Evolutionary conservation across 1,140 invertebrate species (phyloP), one percentile per base, ranked within the genome.

Genomic region (Brachionus calyciflorus): DNA sequence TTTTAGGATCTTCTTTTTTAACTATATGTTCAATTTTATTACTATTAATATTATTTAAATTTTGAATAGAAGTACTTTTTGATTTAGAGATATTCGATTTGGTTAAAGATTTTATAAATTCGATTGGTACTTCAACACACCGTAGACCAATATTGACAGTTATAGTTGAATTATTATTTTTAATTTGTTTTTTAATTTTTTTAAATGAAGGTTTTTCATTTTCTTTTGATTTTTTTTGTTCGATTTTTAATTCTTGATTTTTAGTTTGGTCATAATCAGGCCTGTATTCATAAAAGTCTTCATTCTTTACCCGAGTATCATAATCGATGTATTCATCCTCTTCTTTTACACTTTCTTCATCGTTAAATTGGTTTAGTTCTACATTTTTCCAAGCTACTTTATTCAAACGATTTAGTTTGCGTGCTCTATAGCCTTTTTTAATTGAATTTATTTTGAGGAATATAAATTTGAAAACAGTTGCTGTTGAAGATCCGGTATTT

Each of bases 401-500:
- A 37, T 65, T 65, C 19, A 65, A 17, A 14, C 60, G 37, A 44
- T 44, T 65, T 1, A 65, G 37, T 28, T 65, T 65, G 1, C 60
- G 60, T n/a, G 60, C 24, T 24, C 60, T 9, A 24, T 44, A 65
- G 1, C 60, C 60, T 46, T n/a, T 41, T 65, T 65, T 65, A 26
- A 73, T 73, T 3, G 69, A 49, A 19, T 73, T 55, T 24, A 49
- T 51, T 73, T 55, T 49, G 1, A 19, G 19, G 19, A 40, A 73
- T 40, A 73, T 73, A 51, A 73, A 40, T 51, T 73, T 73, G 26
- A 73, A 73, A 3, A 73, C n/a, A 14, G 46, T 78, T 17, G 93
- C 94, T 81, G 94, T 92, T 0, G 95, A 86, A 87, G 94, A 94
- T 77, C 93, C 93, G 80, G 93, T 91, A 86, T 96, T 93, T n/a